Base-by-base conservation (phyloP, 2,888 invertebrate genomes). In the Heliconius ismenius region DNA sequence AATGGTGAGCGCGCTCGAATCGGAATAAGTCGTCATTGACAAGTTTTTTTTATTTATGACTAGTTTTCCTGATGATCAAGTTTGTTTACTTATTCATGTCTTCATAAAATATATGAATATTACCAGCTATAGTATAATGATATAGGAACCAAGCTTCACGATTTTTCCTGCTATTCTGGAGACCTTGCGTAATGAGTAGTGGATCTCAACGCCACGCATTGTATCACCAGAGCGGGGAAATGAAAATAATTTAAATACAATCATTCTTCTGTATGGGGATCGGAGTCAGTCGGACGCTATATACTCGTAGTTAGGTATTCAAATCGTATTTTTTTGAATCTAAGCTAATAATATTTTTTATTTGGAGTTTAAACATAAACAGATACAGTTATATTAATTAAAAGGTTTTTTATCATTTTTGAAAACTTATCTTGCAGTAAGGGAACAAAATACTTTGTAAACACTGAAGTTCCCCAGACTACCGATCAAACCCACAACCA, bases 1-100 rank as follows among this genome's bases (percentile, higher is more conserved):
- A 77, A 74, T 74, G 58, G 69, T 62, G 74, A 77, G 64, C 74
- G 69, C 73, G 36, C 36, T 58, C 54, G 62, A 75, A 62, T 75
- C 69, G 69, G 63, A 77, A 74, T 67, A 63, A 54, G 24, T 39
- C 63, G 62, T 58, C 69, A 54, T 64, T 64, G 36, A 54, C n/a
- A 49, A 73, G 2, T 43, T 69, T 11, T 70, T 70, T 77, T 74
- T 77, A 54, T 77, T 63, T 64, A 32, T 62, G 54, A 69, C 39
- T 69, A 64, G 36, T 74, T 69, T 68, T 64, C 43, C 43, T 32
- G 67, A 74, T 43, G 73, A 26, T 24, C 6, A 39, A 67, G 58
- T 49, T 54, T 54, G n/a, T 28, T 69, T 54, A 21, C 21, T 69
- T 54, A 21, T n/a, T 54, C 54, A 28, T 54, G n/a, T 21, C n/a